These are phyloP conservation scores for Rallus limicola DNA, from an alignment of 2,113 vertebrate species.

Conservation along the genomic window DNA sequence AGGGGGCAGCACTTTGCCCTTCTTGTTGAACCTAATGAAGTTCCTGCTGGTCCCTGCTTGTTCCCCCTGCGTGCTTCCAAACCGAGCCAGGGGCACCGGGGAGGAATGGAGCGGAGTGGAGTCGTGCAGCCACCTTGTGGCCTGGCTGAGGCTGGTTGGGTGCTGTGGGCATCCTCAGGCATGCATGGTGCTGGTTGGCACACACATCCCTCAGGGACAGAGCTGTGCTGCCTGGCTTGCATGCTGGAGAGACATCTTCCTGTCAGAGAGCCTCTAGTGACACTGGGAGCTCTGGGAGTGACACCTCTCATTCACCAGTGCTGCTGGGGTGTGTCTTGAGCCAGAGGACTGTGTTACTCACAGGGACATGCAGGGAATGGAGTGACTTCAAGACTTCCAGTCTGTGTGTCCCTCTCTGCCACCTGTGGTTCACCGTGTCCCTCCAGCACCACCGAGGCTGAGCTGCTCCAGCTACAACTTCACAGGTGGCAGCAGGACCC, in stretches of 20 bases:
- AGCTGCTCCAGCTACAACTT: background rate
- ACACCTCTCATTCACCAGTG: background rate
- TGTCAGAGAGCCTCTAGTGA: background rate
- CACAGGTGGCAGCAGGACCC: background rate
- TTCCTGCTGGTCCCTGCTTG: background rate
- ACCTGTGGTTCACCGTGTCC: background rate
- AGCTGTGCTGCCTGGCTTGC: background rate
- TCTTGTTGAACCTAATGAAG: background rate
- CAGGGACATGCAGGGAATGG: background rate
- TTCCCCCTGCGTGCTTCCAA: background rate
- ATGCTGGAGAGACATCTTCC: background rate
- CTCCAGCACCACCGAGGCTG: fast-evolving
- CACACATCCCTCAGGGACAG: fast-evolving
- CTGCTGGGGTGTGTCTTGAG: background rate
- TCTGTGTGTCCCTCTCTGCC: background rate
- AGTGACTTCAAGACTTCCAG: background rate
- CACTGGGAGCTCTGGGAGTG: background rate
- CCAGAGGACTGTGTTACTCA: background rate
- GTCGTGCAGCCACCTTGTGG: no score
- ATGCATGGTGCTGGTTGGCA: no score
- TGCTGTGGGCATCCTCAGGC: fast-evolving
- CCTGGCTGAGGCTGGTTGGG: background rate
- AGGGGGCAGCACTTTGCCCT: background rate
- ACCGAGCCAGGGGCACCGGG: no score
- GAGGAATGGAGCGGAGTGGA: fast-evolving